Evolutionary conservation across 2,888 invertebrate genomes (phyloP).

Genomic region (Hipparchia semele): DNA sequence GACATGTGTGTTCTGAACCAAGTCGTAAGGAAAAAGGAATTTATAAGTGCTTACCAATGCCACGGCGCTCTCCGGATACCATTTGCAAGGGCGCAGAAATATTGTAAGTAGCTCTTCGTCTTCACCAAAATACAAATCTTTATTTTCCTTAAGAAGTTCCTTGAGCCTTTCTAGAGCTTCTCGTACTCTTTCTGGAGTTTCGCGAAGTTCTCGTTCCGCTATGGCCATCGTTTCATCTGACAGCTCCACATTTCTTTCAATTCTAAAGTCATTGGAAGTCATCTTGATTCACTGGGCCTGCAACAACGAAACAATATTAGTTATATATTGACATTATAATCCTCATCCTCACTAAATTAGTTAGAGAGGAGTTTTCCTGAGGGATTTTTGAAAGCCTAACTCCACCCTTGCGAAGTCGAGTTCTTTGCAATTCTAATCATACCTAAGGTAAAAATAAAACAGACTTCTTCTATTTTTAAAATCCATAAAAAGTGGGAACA

Average conservation of each 20-base stretch:
- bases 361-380: too few relatives aligned
- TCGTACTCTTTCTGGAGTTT: slow-evolving; percentile 86
- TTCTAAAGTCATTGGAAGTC: slow-evolving; percentile 77
- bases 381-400: too few relatives aligned
- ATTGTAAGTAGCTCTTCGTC: slow-evolving; percentile 91
- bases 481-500: too few relatives aligned
- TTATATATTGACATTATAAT: neutral
- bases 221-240: slow-evolving; percentile 81
- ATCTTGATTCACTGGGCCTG: slow-evolving; percentile 57
- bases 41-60: slow-evolving; percentile 85
- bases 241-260: slow-evolving; percentile 84
- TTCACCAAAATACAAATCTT: slow-evolving; percentile 86
- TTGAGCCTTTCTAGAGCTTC: slow-evolving; percentile 84
- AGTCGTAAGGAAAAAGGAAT: neutral
- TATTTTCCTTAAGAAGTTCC: slow-evolving; percentile 86
- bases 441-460: too few relatives aligned
- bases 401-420: too few relatives aligned
- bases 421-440: too few relatives aligned
- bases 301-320: slow-evolving; percentile 30
- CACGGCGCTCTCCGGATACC: slow-evolving; percentile 91
- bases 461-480: too few relatives aligned
- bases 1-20: too few relatives aligned
- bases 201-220: slow-evolving; percentile 86
- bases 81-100: slow-evolving; percentile 92
- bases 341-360: too few relatives aligned